Base-by-base conservation (phyloP, 92 coral and sea anemone species). In the Actinostola sp. region DNA sequence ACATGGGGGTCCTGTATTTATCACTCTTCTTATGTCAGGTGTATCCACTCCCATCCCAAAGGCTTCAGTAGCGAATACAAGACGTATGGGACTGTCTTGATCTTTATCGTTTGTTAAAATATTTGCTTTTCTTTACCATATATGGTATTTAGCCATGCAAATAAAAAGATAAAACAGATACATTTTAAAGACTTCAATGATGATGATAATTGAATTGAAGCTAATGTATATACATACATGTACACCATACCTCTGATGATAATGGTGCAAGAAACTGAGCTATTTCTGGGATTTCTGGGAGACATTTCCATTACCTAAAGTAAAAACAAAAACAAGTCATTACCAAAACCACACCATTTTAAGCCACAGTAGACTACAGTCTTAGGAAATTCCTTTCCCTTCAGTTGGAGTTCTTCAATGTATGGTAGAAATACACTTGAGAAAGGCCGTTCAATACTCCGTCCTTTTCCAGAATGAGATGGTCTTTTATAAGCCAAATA, bases 41-140 rank as follows among this genome's bases (percentile, higher is more conserved):
- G 56, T 4, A n/a, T 49, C 56, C 8, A 49, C 56, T 49, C 56
- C 56, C 56, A 49, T 49, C 8, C 56, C 56, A 49, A 49, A 49
- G 24, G 56, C 56, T 49, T 49, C 56, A 49, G 56, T 49, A 11
- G 56, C 56, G n/a, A 49, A 49, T 49, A 49, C 8, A 49, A 49
- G 56, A 4, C 56, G n/a, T 11, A 49, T 49, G 8, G 10, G 6
- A 20, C 56, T 49, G n/a, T 49, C 56, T 49, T 7, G 45, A 39
- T 14, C 14, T 14, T 39, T 39, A 14, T 7, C 14, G 7, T 39
- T 39, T 39, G 45, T 39, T 14, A 39, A 39, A 7, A 39, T 39
- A 14, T 39, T 14, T 7, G 8, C 45, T 39, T 39, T 39, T 14
- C 45, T 39, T 14, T 39, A 14, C 7, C 7, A 39, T 7, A 39